Conservation (phyloP, 2,888 invertebrate genomes). For the Drosophila neoperkinsi region DNA sequence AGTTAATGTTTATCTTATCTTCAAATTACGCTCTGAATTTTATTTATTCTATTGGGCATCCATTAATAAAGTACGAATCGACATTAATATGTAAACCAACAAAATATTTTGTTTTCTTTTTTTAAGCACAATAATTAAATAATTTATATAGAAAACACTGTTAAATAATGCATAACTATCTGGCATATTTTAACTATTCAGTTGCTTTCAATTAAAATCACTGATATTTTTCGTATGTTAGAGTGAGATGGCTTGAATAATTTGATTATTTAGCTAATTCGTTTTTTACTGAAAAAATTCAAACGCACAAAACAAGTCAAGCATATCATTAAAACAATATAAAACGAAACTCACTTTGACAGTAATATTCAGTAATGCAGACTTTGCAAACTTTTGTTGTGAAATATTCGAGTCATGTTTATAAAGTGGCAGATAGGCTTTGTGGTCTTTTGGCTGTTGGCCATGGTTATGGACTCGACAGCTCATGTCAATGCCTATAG, state of each 20-base stretch:
- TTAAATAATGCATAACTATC: conserved; percentile 53
- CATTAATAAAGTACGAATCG: neutral
- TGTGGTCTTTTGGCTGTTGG: conserved; percentile 25
- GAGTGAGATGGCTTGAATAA: conserved; percentile 1
- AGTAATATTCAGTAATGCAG: conserved; percentile 25
- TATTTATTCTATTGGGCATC: neutral
- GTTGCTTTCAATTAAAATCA: conserved; percentile 9
- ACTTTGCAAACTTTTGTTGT: conserved; percentile 1
- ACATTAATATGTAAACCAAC: neutral
- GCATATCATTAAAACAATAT: conserved; percentile 39
- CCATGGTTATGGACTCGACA: conserved; percentile 3
- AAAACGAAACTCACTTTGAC: conserved; percentile 22
- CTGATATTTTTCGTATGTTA: neutral
- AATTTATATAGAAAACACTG: conserved; percentile 7
- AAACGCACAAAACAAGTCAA: conserved; percentile 20
- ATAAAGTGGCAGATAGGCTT: conserved; percentile 11
- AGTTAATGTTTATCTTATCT: conserved; percentile 25
- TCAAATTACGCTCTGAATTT: neutral
- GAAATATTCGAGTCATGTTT: conserved; percentile 24
- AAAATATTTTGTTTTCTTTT: neutral
- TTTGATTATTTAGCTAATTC: conserved; percentile 1
- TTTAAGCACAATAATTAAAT: conserved; percentile 12
- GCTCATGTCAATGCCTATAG: conserved; percentile 43
- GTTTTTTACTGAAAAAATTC: conserved; percentile 28
- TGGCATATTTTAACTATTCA: conserved; percentile 17